A percentile compares a stretch with the other conserved stretches of the same genome.
These are phyloP conservation scores for Hedya salicella DNA, from an alignment of 2,888 invertebrate species.

Conservation along the genomic window DNA sequence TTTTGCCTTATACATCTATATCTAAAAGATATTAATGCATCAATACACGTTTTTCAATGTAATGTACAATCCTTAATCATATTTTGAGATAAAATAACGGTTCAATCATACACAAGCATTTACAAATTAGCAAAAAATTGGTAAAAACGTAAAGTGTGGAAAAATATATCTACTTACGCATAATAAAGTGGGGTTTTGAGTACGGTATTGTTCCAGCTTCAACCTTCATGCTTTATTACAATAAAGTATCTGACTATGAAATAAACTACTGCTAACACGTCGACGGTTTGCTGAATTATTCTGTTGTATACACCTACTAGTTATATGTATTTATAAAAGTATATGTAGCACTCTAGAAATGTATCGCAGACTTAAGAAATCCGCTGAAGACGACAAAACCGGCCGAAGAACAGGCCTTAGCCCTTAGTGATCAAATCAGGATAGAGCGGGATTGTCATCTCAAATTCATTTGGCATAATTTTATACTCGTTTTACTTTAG, in stretches of 20 bases:
- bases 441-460: too few species aligned
- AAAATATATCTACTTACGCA: constrained; percentile 10
- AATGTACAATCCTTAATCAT: constrained; percentile 40
- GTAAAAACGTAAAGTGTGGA: constrained; percentile 9
- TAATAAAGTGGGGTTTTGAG: constrained; percentile 41
- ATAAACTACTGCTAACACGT: constrained; percentile 68
- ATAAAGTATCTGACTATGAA: constrained; percentile 45
- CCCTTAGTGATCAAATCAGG: too few species aligned
- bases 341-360: not conserved
- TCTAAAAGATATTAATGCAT: constrained; percentile 61
- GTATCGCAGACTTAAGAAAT: not conserved
- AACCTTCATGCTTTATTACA: constrained; percentile 70
- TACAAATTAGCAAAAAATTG: constrained; percentile 11
- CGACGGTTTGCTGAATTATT: constrained; percentile 78
- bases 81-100: not conserved
- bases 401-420: too few species aligned
- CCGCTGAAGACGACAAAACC: too few species aligned
- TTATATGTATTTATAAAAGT: not conserved
- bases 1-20: constrained; percentile 12
- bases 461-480: too few species aligned
- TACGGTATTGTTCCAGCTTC: constrained; percentile 77
- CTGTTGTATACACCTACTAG: constrained; percentile 47
- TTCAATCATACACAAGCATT: constrained; percentile 15
- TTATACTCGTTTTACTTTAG: too few species aligned
- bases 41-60: constrained; percentile 58